A percentile compares a stretch with the other conserved stretches of the same genome.
These are phyloP conservation scores for Hymenochirus boettgeri DNA, from an alignment of 2,113 vertebrate genomes.

Conservation along the genomic window DNA sequence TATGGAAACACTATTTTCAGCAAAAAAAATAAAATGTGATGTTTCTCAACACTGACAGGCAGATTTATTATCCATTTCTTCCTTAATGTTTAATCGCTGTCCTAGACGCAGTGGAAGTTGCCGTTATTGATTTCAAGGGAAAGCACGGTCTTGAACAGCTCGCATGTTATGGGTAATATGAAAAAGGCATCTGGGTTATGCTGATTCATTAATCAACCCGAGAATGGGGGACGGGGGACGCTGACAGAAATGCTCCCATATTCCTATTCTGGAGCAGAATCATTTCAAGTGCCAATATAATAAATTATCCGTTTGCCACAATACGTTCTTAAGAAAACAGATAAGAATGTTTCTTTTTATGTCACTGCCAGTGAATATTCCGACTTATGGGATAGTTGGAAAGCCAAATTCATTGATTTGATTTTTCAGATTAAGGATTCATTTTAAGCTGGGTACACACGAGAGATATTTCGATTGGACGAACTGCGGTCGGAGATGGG, in stretches of 20 bases:
- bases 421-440: no score
- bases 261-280: slow-evolving; percentile 6
- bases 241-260: slow-evolving; percentile 12
- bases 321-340: no score
- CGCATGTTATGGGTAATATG: not conserved
- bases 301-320: not conserved
- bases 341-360: no score
- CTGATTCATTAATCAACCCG: slow-evolving; percentile 20
- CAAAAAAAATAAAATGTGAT: not conserved
- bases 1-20: slow-evolving; percentile 27
- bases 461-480: no score
- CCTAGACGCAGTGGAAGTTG: slow-evolving; percentile 5
- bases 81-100: not conserved
- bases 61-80: slow-evolving; percentile 23
- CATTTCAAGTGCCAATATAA: slow-evolving; percentile 3
- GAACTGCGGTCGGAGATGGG: no score
- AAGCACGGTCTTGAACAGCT: slow-evolving; percentile 1
- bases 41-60: slow-evolving; percentile 19
- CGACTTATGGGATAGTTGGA: no score
- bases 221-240: not conserved
- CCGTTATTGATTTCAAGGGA: slow-evolving; percentile 19
- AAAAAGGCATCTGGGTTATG: not conserved
- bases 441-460: no score
- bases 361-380: no score
- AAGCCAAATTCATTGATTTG: no score